Conservation (phyloP, 2,113 vertebrate genomes). For the Dipodomys spectabilis region DNA sequence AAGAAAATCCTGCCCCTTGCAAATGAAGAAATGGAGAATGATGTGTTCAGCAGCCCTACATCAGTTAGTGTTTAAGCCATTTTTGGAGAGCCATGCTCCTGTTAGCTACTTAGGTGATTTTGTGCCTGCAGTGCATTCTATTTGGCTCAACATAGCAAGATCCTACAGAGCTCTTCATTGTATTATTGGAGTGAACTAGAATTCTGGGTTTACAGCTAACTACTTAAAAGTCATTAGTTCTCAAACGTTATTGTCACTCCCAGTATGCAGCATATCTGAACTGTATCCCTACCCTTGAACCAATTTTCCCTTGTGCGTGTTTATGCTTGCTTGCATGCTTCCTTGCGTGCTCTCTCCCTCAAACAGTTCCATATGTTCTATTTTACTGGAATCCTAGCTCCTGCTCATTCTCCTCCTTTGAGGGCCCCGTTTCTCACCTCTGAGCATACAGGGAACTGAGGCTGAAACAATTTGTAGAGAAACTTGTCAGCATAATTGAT, state of each 20-base stretch:
- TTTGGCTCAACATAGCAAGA: background rate
- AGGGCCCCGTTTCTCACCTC: slow-evolving; percentile 39
- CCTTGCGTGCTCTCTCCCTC: background rate
- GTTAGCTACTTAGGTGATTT: background rate
- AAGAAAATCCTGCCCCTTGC: background rate
- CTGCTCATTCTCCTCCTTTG: slow-evolving; percentile 1
- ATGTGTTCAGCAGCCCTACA: background rate
- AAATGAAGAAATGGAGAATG: background rate
- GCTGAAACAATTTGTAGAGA: slow-evolving; percentile 71
- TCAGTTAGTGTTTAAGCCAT: background rate
- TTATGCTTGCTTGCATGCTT: background rate
- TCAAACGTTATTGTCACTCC: background rate
- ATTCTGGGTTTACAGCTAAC: background rate
- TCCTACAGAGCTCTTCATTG: background rate
- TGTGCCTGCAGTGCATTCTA: background rate
- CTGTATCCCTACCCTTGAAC: slow-evolving; percentile 41
- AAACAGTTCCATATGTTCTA: slow-evolving; percentile 63
- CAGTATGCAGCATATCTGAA: background rate
- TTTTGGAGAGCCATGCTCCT: background rate
- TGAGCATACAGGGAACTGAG: slow-evolving; percentile 41
- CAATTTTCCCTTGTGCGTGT: background rate
- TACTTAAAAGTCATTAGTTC: slow-evolving; percentile 34
- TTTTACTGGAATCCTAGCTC: slow-evolving; percentile 59
- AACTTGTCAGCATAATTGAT: slow-evolving; percentile 89
- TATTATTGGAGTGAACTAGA: slow-evolving; percentile 5